Percentiles rank a stretch among this genome's conserved stretches.
Conservation (phyloP, 2,797 vertebrate species). For the Miichthys miiuy region DNA sequence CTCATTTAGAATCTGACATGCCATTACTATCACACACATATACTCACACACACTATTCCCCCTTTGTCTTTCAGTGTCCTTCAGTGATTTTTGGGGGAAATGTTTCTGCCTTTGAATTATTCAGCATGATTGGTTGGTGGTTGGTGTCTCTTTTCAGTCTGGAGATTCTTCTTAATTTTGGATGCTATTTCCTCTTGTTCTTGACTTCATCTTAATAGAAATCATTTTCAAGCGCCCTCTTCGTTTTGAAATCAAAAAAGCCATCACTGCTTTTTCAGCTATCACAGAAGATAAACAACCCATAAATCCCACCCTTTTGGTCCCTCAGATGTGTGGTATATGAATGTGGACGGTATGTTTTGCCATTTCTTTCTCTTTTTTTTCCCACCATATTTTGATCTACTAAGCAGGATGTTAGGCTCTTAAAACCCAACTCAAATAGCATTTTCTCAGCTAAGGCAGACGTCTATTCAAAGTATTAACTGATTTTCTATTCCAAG, state of each 20-base stretch:
- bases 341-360: constrained; percentile 76
- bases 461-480: background rate
- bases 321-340: constrained; percentile 80
- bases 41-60: background rate
- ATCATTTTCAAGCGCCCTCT: constrained; percentile 3
- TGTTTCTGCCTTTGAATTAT: constrained; percentile 8
- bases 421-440: background rate
- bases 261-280: constrained; percentile 51
- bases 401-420: background rate
- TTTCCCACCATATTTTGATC: constrained; percentile 8
- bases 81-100: background rate
- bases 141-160: constrained; percentile 27
- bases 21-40: background rate
- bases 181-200: constrained; percentile 7
- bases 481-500: constrained; percentile 29
- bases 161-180: constrained; percentile 1
- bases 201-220: constrained; percentile 13
- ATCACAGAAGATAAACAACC: constrained; percentile 70
- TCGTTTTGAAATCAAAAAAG: constrained; percentile 12
- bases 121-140: constrained; percentile 39
- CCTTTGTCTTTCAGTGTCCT: constrained; percentile 23
- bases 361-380: constrained; percentile 52
- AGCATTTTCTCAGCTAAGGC: constrained; percentile 3
- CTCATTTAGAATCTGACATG: background rate
- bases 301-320: background rate